Evolutionary conservation across 1,140 invertebrate genomes (phyloP), one percentile per base, ranked within the genome.

Genomic region (Pseudoatta argentina): DNA sequence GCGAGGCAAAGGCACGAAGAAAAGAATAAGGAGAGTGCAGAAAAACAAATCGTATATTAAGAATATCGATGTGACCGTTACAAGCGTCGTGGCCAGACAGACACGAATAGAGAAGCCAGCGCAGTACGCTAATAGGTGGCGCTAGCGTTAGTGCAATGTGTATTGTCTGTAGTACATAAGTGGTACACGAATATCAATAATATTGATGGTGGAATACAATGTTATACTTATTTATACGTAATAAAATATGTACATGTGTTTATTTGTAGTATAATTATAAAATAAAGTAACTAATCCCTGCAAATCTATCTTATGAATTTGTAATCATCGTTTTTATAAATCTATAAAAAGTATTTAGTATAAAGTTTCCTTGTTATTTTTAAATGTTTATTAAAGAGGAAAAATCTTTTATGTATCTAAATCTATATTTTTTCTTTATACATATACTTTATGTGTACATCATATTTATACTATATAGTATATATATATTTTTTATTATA

Each of bases 281-380:
- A 53, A 2, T 71, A 24, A 44, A 53, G 0, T 27, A 27, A 72
- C 1, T 27, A 18, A 72, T 72, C 24, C 3, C 16, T 53, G 53
- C 1, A 18, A 12, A 51, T 24, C 24, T 24, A 24, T 51, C 16
- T 24, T 48, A 24, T 24, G 16, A 53, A 53, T n/a, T 1, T 12
- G 18, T 66, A 4, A 73, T 73, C 18, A 4, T 30, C 16, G 5
- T 53, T 55, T 55, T 34, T n/a, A 27, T n/a, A 30, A 55, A 73
- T 73, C 16, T 55, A 53, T 30, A 53, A 14, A 73, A 55, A 10
- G 55, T 55, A 30, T 30, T 71, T 53, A 72, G 44, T 21, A 67
- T 21, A 21, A 14, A 44, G 16, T 53, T 18, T 18, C 3, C 67
- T 27, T 71, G n/a, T 67, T 39, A 27, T 16, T 7, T 53, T 18